Conservation (phyloP, 2,888 invertebrate species). For the Cheilosia soror region DNA sequence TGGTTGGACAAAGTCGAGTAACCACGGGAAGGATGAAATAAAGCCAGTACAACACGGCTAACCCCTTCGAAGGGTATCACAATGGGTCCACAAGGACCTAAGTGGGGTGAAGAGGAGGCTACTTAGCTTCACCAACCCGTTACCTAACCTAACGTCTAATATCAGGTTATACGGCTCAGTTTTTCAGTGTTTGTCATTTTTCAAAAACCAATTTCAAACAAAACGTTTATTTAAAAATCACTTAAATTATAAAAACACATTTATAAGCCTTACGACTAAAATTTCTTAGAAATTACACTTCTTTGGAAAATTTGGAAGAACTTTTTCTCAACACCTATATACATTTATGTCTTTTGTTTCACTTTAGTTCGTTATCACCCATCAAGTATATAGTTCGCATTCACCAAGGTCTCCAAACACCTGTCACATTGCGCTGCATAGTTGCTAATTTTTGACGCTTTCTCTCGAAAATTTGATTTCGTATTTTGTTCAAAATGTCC, state of each 20-base stretch:
- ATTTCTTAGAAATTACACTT: conserved; percentile 71
- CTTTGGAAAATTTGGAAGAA: conserved; percentile 74
- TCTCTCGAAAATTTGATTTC: conserved; percentile 82
- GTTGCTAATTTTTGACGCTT: conserved; percentile 80
- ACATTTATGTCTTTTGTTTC: conserved; percentile 60
- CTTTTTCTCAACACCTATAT: conserved; percentile 45
- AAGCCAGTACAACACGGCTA: too few relatives aligned
- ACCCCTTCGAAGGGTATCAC: too few relatives aligned
- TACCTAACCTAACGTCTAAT: too few relatives aligned
- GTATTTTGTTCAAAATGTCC: conserved; percentile 81
- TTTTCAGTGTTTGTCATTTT: too few relatives aligned
- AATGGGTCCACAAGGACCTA: too few relatives aligned
- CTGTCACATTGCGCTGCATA: conserved; percentile 77
- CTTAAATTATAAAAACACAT: conserved; percentile 35
- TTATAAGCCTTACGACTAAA: conserved; percentile 23
- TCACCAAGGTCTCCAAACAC: conserved; percentile 82
- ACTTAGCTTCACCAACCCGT: too few relatives aligned
- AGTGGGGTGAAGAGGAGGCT: too few relatives aligned
- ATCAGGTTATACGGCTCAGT: too few relatives aligned
- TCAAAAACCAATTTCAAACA: background rate
- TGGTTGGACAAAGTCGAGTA: too few relatives aligned
- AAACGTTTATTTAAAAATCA: conserved; percentile 10
- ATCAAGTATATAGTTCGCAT: background rate
- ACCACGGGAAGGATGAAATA: too few relatives aligned
- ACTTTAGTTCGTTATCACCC: background rate